A percentile compares a stretch with the other conserved stretches of the same genome.
phyloP scores from a whole-genome alignment of 2,113 vertebrate species.

The Leptodactylus fuscus region DNA sequence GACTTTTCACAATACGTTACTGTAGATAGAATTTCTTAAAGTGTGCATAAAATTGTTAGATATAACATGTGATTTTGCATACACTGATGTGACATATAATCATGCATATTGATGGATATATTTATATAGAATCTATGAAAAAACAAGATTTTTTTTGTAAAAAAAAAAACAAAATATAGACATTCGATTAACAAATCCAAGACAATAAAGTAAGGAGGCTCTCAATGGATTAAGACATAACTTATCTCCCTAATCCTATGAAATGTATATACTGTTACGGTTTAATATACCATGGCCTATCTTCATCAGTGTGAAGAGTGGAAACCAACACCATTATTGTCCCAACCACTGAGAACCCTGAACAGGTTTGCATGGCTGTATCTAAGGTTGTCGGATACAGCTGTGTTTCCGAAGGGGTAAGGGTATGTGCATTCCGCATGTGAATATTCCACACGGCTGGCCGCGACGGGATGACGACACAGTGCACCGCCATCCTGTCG shows the following conservation, averaged over 20 bases:
- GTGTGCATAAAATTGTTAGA: constrained; percentile 38
- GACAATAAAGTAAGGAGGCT: background rate
- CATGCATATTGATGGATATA: constrained; percentile 40
- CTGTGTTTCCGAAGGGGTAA: too few relatives aligned
- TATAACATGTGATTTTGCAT: constrained; percentile 15
- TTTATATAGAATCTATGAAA: background rate
- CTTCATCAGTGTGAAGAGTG: background rate
- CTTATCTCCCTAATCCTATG: background rate
- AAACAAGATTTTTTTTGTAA: too few relatives aligned
- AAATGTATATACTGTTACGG: background rate
- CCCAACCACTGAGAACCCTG: background rate
- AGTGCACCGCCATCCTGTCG: too few relatives aligned
- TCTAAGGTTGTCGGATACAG: background rate
- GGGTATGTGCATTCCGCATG: too few relatives aligned
- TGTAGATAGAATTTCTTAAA: constrained; percentile 2
- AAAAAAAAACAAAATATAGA: background rate
- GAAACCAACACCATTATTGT: background rate
- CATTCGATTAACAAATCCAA: background rate
- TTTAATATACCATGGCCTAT: background rate
- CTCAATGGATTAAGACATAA: background rate
- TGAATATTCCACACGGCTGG: too few relatives aligned
- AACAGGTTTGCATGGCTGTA: background rate
- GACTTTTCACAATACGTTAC: constrained; percentile 22
- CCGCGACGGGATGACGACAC: too few relatives aligned
- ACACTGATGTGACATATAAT: background rate